phyloP scores from a whole-genome alignment of 2,888 invertebrate species.

The Microctonus hyperodae region DNA sequence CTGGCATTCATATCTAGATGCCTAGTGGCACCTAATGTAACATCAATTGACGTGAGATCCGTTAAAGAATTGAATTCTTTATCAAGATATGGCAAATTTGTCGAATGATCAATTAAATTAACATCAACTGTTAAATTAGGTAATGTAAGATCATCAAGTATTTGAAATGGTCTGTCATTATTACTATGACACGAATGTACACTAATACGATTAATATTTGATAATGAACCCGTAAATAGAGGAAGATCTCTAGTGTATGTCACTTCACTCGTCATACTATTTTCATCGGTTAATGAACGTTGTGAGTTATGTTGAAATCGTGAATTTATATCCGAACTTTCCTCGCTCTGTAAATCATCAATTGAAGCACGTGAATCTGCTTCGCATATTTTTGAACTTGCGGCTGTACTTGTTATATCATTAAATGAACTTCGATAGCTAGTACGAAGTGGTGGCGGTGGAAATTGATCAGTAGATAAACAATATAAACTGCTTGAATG shows the following conservation, averaged over 20 bases:
- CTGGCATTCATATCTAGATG: slow-evolving; percentile 41
- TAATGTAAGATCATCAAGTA: slow-evolving; percentile 35
- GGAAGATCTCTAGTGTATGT: slow-evolving; percentile 32
- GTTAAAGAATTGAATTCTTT: slow-evolving; percentile 47
- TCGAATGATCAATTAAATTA: slow-evolving; percentile 1
- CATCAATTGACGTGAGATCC: slow-evolving; percentile 45
- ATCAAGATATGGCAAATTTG: slow-evolving; percentile 30
- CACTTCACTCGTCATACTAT: slow-evolving; percentile 45
- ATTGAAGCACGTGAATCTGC: slow-evolving; percentile 47
- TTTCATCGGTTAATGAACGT: slow-evolving; percentile 43
- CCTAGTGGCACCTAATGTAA: slow-evolving; percentile 39
- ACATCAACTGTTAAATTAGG: slow-evolving; percentile 29
- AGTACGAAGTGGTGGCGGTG: slow-evolving; percentile 37
- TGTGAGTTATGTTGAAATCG: slow-evolving; percentile 35
- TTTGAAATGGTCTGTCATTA: slow-evolving; percentile 36
- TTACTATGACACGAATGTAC: slow-evolving; percentile 37
- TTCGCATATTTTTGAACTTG: slow-evolving; percentile 50
- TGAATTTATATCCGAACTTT: slow-evolving; percentile 44
- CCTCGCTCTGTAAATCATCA: slow-evolving; percentile 44
- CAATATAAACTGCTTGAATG: slow-evolving; percentile 56
- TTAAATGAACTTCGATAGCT: slow-evolving; percentile 55
- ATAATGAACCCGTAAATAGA: slow-evolving; percentile 32
- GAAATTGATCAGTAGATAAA: slow-evolving; percentile 45
- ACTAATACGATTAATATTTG: slow-evolving; percentile 40
- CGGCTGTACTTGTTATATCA: slow-evolving; percentile 49